Evolutionary conservation across 2,113 vertebrate genomes (phyloP).

Genomic region (Antidorcas marsupialis): DNA sequence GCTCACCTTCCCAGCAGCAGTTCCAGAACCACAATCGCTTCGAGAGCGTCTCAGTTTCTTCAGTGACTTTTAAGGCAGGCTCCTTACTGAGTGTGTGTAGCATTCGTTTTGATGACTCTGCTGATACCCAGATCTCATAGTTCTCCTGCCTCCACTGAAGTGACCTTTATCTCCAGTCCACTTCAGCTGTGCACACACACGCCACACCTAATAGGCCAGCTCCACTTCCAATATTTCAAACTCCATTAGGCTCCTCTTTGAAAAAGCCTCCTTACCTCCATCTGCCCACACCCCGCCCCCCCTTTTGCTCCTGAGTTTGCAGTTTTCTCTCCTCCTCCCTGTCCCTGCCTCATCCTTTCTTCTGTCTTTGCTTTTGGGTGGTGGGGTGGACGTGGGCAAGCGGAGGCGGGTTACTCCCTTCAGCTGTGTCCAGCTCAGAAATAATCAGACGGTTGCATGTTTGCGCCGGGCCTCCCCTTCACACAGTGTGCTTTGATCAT

Average conservation of each 20-base stretch:
- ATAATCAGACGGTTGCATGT: background rate
- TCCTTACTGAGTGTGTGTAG: background rate
- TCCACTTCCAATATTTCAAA: background rate
- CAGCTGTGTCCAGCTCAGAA: background rate
- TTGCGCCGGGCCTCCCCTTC: background rate
- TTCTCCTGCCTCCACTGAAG: background rate
- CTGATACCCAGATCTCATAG: background rate
- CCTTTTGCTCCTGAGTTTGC: background rate
- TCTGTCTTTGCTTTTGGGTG: background rate
- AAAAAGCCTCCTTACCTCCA: background rate
- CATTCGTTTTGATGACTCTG: background rate
- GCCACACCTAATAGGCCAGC: slow-evolving; percentile 9
- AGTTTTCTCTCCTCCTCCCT: background rate
- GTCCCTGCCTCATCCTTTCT: background rate
- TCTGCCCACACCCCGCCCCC: background rate
- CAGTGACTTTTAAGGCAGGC: background rate
- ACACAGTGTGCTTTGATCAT: background rate
- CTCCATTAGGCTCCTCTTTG: background rate
- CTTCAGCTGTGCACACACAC: background rate
- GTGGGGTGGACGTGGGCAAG: background rate
- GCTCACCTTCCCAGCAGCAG: background rate
- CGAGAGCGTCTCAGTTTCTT: background rate
- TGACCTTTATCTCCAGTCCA: slow-evolving; percentile 15
- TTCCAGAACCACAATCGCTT: background rate
- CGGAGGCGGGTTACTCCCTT: background rate